These are phyloP conservation scores for Lanistes nyassanus DNA, from an alignment of 1,140 invertebrate genomes.

Conservation along the genomic window DNA sequence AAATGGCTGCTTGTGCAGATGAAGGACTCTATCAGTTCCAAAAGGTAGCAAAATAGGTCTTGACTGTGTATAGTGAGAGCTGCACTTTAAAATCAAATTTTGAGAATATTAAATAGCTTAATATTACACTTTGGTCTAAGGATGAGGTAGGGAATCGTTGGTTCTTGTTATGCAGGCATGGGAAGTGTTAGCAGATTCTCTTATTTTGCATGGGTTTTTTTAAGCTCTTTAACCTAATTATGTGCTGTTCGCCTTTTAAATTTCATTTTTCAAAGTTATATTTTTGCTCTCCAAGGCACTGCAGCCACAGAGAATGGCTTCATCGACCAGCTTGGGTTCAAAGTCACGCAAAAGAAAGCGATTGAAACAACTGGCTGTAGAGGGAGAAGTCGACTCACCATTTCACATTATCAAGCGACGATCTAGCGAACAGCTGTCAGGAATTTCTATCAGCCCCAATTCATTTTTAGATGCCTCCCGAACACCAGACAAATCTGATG, in stretches of 20 bases:
- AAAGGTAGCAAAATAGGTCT: slow-evolving; percentile 40
- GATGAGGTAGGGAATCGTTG: too few species aligned
- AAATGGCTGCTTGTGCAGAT: slow-evolving; percentile 91
- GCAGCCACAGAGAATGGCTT: slow-evolving; percentile 29
- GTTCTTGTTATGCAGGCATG: too few species aligned
- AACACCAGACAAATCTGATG: slow-evolving; percentile 57
- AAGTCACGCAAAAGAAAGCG: slow-evolving; percentile 66
- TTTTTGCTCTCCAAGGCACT: slow-evolving; percentile 16
- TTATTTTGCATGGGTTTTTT: too few species aligned
- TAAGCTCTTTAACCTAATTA: too few species aligned
- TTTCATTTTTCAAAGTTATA: too few species aligned
- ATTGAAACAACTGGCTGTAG: slow-evolving; percentile 65
- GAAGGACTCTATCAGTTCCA: slow-evolving; percentile 81
- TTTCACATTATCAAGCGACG: slow-evolving; percentile 75
- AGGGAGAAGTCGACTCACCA: slow-evolving; percentile 68
- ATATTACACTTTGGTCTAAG: too few species aligned
- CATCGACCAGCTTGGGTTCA: slow-evolving; percentile 47
- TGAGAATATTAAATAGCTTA: too few species aligned
- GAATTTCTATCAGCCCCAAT: slow-evolving; percentile 82
- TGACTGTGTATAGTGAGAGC: background rate
- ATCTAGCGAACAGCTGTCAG: slow-evolving; percentile 81
- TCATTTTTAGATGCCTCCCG: slow-evolving; percentile 83
- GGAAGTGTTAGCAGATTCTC: too few species aligned
- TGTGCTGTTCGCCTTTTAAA: too few species aligned
- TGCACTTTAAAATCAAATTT: too few species aligned